A percentile compares a stretch with the other conserved stretches of the same genome.
These are phyloP conservation scores for Trichoplusia ni DNA, from an alignment of 1,140 invertebrate genomes.

Conservation along the genomic window DNA sequence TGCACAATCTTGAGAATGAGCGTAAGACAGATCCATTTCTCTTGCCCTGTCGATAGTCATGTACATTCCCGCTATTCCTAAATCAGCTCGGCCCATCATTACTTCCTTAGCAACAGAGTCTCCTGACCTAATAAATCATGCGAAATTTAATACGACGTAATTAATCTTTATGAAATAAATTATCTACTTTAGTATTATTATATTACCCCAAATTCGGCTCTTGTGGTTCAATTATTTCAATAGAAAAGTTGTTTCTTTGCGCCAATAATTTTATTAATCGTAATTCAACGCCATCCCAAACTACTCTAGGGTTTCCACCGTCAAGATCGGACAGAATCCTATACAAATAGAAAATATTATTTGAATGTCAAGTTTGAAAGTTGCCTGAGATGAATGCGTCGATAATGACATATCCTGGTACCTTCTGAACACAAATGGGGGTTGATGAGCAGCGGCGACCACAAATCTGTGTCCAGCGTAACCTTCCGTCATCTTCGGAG, in stretches of 20 bases:
- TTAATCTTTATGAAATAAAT: no score
- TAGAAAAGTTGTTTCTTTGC: constrained; percentile 85
- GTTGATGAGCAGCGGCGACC: constrained; percentile 85
- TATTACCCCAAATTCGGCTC: constrained; percentile 78
- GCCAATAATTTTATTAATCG: constrained; percentile 83
- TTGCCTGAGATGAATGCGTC: no score
- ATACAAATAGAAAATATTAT: constrained; percentile 26
- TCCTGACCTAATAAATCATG: constrained; percentile 78
- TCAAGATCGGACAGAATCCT: constrained; percentile 65
- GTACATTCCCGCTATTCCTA: constrained; percentile 87
- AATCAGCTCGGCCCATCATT: constrained; percentile 76
- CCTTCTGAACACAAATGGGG: constrained; percentile 86
- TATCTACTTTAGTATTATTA: no score
- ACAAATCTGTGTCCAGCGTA: constrained; percentile 88
- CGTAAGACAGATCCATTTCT: constrained; percentile 82
- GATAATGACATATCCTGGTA: constrained; percentile 51
- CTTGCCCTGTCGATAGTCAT: constrained; percentile 81
- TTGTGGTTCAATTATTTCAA: constrained; percentile 84
- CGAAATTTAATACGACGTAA: no score
- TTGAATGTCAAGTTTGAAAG: not conserved
- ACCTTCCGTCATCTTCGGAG: constrained; percentile 84
- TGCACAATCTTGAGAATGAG: constrained; percentile 87
- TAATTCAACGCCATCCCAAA: constrained; percentile 87
- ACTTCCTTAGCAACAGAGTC: constrained; percentile 82
- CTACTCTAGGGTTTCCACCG: constrained; percentile 73